phyloP scores from a whole-genome alignment of 2,888 invertebrate species.

The Coremacera marginata region DNA sequence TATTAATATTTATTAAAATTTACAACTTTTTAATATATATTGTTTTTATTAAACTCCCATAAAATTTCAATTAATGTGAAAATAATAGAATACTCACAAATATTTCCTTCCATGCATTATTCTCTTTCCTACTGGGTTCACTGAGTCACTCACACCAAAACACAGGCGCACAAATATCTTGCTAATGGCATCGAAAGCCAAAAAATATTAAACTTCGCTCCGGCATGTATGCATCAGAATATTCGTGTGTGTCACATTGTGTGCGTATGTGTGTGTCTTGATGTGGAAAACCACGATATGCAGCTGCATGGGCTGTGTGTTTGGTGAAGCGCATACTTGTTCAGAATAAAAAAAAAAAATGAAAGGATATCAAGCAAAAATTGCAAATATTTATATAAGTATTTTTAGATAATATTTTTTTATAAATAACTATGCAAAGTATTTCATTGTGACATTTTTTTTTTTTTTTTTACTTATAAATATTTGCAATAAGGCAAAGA shows the following conservation, averaged over 20 bases:
- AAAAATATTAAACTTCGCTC: conserved; percentile 34
- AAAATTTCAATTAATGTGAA: too few species aligned
- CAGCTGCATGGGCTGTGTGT: background rate
- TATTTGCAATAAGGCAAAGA: background rate
- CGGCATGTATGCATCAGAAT: conserved; percentile 7
- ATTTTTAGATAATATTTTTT: too few species aligned
- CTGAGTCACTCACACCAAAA: background rate
- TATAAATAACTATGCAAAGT: background rate
- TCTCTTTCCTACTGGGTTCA: too few species aligned
- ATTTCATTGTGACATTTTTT: background rate
- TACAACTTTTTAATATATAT: too few species aligned
- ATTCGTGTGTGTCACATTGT: conserved; percentile 2
- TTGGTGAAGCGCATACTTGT: background rate
- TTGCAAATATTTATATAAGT: background rate
- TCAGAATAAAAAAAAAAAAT: background rate
- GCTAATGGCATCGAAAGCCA: conserved; percentile 32
- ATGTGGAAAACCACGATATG: conserved; percentile 16
- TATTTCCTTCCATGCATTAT: too few species aligned
- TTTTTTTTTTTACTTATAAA: background rate
- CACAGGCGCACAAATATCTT: background rate
- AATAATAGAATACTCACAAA: too few species aligned
- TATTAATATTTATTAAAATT: too few species aligned
- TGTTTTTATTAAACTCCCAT: too few species aligned
- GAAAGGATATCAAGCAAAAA: background rate
- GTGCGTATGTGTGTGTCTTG: conserved; percentile 9